A percentile compares a stretch with the other conserved stretches of the same genome.
Conservation (phyloP, 2,113 vertebrate genomes). For the Gallinago paraguaiae region DNA sequence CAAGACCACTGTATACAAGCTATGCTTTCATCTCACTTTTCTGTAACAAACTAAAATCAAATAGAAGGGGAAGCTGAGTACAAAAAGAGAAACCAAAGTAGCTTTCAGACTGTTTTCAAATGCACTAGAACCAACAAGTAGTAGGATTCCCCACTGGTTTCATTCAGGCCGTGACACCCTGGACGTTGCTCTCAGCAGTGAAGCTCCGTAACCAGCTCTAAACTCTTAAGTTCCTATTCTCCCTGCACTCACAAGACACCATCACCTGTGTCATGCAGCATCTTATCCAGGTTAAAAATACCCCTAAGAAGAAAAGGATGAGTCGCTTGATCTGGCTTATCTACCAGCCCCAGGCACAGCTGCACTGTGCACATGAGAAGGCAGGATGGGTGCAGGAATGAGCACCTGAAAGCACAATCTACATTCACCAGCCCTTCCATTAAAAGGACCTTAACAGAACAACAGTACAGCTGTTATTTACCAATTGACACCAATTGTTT, state of each 20-base stretch:
- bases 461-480: background rate
- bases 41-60: background rate
- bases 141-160: background rate
- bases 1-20: background rate
- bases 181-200: background rate
- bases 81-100: background rate
- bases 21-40: background rate
- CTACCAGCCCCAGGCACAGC: background rate
- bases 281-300: slow-evolving; percentile 44
- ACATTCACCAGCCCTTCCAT: background rate
- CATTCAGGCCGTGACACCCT: background rate
- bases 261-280: background rate
- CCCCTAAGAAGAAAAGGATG: slow-evolving; percentile 36
- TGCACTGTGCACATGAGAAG: background rate
- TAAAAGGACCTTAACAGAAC: background rate
- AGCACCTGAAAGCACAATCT: background rate
- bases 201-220: background rate
- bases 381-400: background rate
- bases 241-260: background rate
- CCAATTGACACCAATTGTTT: background rate
- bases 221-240: background rate
- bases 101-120: background rate
- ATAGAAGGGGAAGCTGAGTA: background rate
- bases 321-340: slow-evolving; percentile 31
- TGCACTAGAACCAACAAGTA: background rate